Evolutionary conservation across 2,113 vertebrate genomes (phyloP), one percentile per base, ranked within the genome.

Genomic region (Pomatorhinus ruficollis): DNA sequence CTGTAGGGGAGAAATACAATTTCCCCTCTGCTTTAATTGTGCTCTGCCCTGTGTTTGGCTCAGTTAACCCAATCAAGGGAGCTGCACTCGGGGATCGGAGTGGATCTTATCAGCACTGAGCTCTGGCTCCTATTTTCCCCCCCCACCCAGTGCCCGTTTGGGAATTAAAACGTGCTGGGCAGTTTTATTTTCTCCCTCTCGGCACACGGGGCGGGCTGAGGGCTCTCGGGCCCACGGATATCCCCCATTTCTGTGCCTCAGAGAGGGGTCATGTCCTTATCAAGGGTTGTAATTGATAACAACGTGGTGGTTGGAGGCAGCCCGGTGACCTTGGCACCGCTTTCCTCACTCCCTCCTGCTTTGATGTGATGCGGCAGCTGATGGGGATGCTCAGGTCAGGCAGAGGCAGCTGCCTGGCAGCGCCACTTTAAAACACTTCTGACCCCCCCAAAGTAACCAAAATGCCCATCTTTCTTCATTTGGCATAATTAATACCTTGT

Each of bases 401-500:
- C 92, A 89, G 87, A 95, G 95, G 97, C 96, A 97, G 97, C 97
- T 97, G 97, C 59, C 95, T 92, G 97, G 96, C 97, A 97, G 96
- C 78, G 17, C 97, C 97, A 94, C 94, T 49, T 96, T 95, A 63
- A 97, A 96, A 97, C 98, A 94, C 84, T 97, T 96, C 94, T 97
- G 97, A 97, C 96, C 98, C 95, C 71, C 97, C 72, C 97, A 95
- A 96, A 97, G 79, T 88, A 96, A 96, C 97, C 95, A 72, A 69
- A 95, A 89, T 77, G 83, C 90, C 96, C 98, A 97, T 98, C 97
- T 98, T 99, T 98, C 98, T 99, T 98, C 98, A 97, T 98, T 98
- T 98, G 98, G 94, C 93, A 83, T 98, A 98, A 99, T 99, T 98
- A 98, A 99, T 98, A 97, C 96, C 97, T 98, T 97, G 95, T 97